phyloP scores from a whole-genome alignment of 2,888 invertebrate genomes.

The Dysmachus trigonus region DNA sequence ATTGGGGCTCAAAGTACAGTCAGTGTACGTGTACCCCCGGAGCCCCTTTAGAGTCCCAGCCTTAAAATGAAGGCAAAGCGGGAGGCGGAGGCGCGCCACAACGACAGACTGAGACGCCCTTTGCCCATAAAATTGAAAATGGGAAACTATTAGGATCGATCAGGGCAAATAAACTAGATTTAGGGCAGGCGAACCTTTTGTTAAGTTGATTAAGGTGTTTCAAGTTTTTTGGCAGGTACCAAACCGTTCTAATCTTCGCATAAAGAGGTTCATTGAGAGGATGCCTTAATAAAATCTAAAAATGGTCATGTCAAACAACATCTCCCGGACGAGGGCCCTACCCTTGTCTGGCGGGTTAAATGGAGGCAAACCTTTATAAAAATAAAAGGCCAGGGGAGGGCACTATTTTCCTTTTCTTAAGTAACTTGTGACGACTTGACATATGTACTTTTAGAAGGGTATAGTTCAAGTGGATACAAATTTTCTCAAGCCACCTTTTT shows the following conservation, averaged over 20 bases:
- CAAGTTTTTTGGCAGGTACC: conserved; percentile 40
- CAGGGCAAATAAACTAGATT: conserved; percentile 35
- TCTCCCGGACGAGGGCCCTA: conserved; percentile 9
- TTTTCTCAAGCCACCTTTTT: not conserved
- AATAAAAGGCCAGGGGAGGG: conserved; percentile 1
- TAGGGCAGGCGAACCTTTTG: conserved; percentile 15
- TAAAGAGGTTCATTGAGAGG: conserved; percentile 26
- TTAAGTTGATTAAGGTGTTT: conserved; percentile 42
- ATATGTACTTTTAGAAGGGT: conserved; percentile 23
- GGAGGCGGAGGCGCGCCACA: not conserved
- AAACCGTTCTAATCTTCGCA: conserved; percentile 24
- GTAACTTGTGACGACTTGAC: conserved; percentile 7
- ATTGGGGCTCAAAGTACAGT: not conserved
- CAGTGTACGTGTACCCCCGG: not conserved
- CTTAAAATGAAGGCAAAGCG: not conserved
- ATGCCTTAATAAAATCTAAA: conserved; percentile 37
- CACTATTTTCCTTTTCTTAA: not conserved
- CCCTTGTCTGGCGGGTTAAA: conserved; percentile 31
- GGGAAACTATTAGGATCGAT: conserved; percentile 37
- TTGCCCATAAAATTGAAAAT: conserved; percentile 37
- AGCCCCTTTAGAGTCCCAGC: not conserved
- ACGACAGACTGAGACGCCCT: not conserved
- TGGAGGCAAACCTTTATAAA: conserved; percentile 17
- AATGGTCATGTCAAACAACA: conserved; percentile 35
- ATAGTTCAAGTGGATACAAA: conserved; percentile 20